Evolutionary conservation across 2,888 invertebrate genomes (phyloP), one percentile per base, ranked within the genome.

Genomic region (Microctonus brassicae): DNA sequence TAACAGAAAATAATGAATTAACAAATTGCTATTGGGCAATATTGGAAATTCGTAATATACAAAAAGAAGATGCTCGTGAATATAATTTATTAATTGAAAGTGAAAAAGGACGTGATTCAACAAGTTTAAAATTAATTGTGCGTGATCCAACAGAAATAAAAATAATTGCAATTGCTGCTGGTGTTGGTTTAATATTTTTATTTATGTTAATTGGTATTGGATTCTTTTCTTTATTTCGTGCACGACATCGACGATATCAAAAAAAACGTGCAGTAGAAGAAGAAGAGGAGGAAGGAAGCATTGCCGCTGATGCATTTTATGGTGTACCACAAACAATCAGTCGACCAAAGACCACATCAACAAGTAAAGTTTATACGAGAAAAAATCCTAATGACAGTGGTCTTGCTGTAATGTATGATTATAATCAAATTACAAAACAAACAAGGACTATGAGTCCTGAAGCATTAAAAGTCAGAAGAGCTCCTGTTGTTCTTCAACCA

Each of bases 391-490:
- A 75, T 0, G 86, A 86, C 42, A 82, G 82, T 39, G 83, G 85
- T 5, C 77, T 87, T 22, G 80, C 83, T 33, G 85, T 83, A 67
- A 82, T 84, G 78, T 87, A 86, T 77, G 86, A 87, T 79, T 86
- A 87, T 72, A 83, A 84, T 78, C 85, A 84, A 73, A 84, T 86
- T 69, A 77, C 82, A 53, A 86, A 86, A 76, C 83, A 83, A 53
- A 77, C 83, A 70, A 81, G 84, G 58, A 81, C 87, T 69, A 90
- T 88, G 88, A 91, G 88, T 87, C 95, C 92, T 84, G 95, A 91
- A 90, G 93, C 93, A 89, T 93, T 94, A 91, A 94, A 95, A 93
- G 94, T 95, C 90, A 94, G 95, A 89, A 93, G 95, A 89, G 95
- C 95, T 86, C 94, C 95, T 88, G 94, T 94, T 90, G 94, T 95